Evolutionary conservation across 1,140 invertebrate species (phyloP).

Genomic region (Magallana ariakensis): DNA sequence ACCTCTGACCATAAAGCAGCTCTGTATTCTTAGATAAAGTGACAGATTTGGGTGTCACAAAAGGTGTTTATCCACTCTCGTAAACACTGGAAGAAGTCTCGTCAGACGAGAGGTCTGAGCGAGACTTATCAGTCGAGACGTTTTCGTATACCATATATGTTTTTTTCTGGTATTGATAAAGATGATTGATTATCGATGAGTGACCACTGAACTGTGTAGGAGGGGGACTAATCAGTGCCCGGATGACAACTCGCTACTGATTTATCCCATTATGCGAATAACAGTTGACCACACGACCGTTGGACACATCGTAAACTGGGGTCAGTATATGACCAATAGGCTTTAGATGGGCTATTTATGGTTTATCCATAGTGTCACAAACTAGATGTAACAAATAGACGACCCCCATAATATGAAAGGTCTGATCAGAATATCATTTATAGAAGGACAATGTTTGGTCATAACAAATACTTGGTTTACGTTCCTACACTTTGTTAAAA

Average conservation of each 20-base stretch:
- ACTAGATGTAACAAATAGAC: not conserved
- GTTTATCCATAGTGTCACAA: not conserved
- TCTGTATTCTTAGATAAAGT: slow-evolving; percentile 18
- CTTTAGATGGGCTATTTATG: slow-evolving; percentile 28
- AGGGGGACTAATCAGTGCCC: not conserved
- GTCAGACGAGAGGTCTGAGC: not conserved
- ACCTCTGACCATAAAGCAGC: not conserved
- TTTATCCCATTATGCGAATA: not conserved
- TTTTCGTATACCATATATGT: slow-evolving; percentile 18
- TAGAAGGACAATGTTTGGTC: not conserved
- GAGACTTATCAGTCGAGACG: not conserved
- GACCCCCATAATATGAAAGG: not conserved
- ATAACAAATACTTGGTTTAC: too few relatives aligned
- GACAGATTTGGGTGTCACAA: slow-evolving; percentile 17
- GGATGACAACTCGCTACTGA: not conserved
- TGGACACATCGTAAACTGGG: not conserved
- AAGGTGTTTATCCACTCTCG: slow-evolving; percentile 17
- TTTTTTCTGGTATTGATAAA: slow-evolving; percentile 1
- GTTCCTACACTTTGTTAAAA: too few relatives aligned
- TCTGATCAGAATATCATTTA: slow-evolving; percentile 6
- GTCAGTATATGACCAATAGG: slow-evolving; percentile 1
- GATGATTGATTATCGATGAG: slow-evolving; percentile 26
- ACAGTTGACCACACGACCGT: not conserved
- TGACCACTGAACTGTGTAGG: not conserved
- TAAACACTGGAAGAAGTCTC: slow-evolving; percentile 5